A percentile compares a stretch with the other conserved stretches of the same genome.
phyloP scores from a whole-genome alignment of 92 coral and sea anemone genomes.

The Phenganax marumi region DNA sequence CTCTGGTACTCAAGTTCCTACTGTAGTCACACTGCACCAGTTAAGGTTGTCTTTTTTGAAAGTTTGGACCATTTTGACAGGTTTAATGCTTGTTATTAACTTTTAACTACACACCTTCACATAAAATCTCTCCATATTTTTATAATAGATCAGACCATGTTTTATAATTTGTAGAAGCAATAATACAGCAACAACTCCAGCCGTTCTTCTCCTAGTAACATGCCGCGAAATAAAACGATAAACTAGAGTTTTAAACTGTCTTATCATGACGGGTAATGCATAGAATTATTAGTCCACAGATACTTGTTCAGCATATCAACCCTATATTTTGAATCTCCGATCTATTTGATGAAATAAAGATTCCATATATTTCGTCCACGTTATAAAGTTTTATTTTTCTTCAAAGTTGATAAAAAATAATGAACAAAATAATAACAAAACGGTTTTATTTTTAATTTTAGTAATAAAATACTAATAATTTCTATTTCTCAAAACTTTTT shows the following conservation, averaged over 20 bases:
- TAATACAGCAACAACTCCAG: conserved; percentile 6
- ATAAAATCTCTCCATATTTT: conserved; percentile 3
- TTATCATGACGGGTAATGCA: conserved; percentile 3
- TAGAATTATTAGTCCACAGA: neutral
- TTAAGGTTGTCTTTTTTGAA: no score
- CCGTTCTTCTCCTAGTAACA: neutral
- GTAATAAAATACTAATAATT: no score
- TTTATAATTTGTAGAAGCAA: neutral
- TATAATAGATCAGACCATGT: conserved; percentile 12
- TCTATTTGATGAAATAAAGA: neutral
- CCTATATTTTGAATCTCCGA: neutral
- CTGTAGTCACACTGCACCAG: no score
- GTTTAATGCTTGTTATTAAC: no score
- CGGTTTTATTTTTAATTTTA: no score
- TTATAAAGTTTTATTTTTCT: neutral
- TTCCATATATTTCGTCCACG: neutral
- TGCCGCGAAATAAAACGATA: neutral
- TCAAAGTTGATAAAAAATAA: neutral
- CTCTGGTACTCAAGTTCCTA: no score
- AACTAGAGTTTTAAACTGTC: neutral
- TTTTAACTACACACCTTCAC: conserved; percentile 10
- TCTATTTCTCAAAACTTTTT: no score
- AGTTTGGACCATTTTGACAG: no score
- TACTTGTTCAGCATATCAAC: neutral
- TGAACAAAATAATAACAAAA: no score